Evolutionary conservation across 2,113 vertebrate species (phyloP).

Genomic region (Rhinopomastus cyanomelas): DNA sequence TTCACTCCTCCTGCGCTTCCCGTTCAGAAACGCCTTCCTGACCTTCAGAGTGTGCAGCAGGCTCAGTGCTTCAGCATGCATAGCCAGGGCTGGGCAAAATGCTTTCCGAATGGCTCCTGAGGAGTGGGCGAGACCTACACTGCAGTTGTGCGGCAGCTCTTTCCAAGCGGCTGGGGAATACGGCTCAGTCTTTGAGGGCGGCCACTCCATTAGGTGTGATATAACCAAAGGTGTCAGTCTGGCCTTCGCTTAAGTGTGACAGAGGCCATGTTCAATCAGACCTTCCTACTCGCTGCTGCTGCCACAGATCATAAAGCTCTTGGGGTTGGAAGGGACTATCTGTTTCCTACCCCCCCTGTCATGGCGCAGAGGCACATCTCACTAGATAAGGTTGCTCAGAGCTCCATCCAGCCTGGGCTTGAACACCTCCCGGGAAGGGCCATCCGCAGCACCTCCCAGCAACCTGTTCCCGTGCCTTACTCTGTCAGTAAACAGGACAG

Average conservation of each 20-base stretch:
- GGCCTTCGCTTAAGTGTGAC: not conserved
- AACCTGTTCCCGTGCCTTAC: no score
- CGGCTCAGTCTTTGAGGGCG: not conserved
- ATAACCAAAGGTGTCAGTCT: not conserved
- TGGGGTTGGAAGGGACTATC: no score
- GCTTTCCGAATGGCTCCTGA: not conserved
- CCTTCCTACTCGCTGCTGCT: not conserved
- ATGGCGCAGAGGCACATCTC: no score
- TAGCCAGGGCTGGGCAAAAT: conserved; percentile 25
- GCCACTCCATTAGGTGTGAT: not conserved
- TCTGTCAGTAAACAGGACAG: not conserved
- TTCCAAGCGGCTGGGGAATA: not conserved
- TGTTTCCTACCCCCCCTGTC: no score
- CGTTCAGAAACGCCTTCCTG: not conserved
- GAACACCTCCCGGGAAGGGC: no score
- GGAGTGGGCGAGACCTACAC: not conserved
- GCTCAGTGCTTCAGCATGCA: not conserved
- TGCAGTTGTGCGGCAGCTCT: not conserved
- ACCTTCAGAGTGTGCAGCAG: not conserved
- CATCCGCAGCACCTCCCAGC: no score
- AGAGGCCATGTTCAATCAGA: not conserved
- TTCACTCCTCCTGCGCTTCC: not conserved
- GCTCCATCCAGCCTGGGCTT: no score
- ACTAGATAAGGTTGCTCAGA: no score
- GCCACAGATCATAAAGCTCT: not conserved